Conservation (phyloP, 2,888 invertebrate species). For the Aradus depressus region DNA sequence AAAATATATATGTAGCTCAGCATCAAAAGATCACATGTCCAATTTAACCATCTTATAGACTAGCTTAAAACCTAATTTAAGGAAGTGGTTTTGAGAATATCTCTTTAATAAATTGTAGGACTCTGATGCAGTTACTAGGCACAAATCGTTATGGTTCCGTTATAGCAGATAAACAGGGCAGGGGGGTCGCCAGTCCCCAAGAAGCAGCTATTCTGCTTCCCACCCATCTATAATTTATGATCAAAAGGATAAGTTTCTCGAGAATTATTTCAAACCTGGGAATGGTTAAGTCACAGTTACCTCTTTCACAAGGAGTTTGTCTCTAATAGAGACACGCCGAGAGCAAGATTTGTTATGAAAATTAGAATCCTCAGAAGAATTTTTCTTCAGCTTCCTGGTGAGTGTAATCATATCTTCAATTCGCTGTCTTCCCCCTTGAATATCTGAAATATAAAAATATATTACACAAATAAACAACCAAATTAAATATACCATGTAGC, state of each 20-base stretch:
- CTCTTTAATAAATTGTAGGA: too few species aligned
- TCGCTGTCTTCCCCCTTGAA: too few species aligned
- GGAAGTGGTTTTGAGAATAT: too few species aligned
- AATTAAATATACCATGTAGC: too few species aligned
- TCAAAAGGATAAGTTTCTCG: background rate
- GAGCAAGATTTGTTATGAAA: constrained; percentile 19
- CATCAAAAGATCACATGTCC: too few species aligned
- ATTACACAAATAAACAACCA: too few species aligned
- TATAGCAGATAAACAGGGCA: too few species aligned
- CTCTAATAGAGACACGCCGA: constrained; percentile 61
- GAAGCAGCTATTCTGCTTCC: background rate
- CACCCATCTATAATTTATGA: background rate
- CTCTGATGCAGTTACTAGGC: too few species aligned
- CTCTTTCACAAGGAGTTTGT: constrained; percentile 69
- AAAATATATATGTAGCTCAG: background rate
- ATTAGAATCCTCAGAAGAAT: constrained; percentile 23
- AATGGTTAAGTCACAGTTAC: constrained; percentile 36
- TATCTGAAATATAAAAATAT: too few species aligned
- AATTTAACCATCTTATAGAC: too few species aligned
- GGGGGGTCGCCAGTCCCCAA: background rate
- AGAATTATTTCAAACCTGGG: background rate
- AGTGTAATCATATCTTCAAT: constrained; percentile 19
- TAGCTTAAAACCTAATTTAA: too few species aligned
- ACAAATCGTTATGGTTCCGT: too few species aligned
- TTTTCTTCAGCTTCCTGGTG: constrained; percentile 11